These are phyloP conservation scores for Notarius lentiginosus DNA, from an alignment of 2,113 vertebrate genomes.

Conservation along the genomic window DNA sequence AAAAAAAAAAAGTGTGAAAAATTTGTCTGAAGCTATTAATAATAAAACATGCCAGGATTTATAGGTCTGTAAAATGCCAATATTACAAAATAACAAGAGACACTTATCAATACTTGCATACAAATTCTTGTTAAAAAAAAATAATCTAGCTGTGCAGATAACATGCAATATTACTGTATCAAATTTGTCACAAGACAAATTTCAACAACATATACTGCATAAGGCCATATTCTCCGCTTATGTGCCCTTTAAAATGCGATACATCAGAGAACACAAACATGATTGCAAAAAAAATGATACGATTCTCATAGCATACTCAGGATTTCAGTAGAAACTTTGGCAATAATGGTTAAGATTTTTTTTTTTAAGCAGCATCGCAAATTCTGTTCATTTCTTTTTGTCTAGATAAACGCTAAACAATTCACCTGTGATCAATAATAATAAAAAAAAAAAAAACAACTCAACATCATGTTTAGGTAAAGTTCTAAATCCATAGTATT, in stretches of 20 bases:
- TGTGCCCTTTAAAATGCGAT: constrained; percentile 27
- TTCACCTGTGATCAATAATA: neutral
- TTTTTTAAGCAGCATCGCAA: constrained; percentile 24
- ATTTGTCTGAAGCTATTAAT: constrained; percentile 1
- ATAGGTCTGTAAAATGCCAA: constrained; percentile 19
- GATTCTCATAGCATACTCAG: neutral
- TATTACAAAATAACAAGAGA: constrained; percentile 17
- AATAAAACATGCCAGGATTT: constrained; percentile 34
- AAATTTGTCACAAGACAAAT: constrained; percentile 25
- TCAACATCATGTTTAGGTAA: neutral
- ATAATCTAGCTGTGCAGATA: constrained; percentile 5
- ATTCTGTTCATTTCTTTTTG: constrained; percentile 2
- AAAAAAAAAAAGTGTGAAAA: neutral
- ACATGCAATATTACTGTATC: constrained; percentile 36
- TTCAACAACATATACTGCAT: constrained; percentile 29
- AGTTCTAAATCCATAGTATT: constrained; percentile 27
- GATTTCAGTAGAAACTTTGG: constrained; percentile 36
- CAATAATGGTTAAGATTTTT: constrained; percentile 27
- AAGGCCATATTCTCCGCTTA: constrained; percentile 2
- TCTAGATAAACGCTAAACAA: neutral
- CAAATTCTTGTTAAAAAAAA: constrained; percentile 1
- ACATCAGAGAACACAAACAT: constrained; percentile 19
- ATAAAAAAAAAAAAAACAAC: neutral
- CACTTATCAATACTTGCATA: constrained; percentile 5
- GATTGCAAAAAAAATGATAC: neutral